Percentiles rank a stretch among this genome's conserved stretches.
Conservation (phyloP, 1,140 invertebrate species). For the Hyles vespertilio region DNA sequence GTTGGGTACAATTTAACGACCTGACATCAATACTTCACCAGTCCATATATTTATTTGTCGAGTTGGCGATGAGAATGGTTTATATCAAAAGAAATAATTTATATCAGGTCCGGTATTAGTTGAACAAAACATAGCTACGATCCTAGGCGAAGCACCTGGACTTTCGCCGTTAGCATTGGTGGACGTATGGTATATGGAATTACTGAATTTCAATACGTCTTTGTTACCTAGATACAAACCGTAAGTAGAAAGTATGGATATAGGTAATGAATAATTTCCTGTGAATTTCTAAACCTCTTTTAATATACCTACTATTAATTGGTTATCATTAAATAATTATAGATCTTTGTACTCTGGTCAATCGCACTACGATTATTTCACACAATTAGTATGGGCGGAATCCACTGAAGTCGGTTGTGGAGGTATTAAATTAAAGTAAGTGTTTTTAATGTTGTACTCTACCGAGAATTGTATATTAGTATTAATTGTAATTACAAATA, state of each 20-base stretch:
- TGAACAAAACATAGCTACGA: conserved; percentile 56
- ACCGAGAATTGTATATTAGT: no score
- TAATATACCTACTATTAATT: no score
- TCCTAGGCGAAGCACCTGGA: conserved; percentile 52
- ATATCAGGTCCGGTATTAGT: conserved; percentile 31
- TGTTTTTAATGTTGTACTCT: conserved; percentile 3
- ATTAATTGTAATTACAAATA: no score
- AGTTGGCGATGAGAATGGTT: no score
- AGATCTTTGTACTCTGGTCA: conserved; percentile 21
- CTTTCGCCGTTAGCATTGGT: conserved; percentile 40
- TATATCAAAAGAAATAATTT: not conserved
- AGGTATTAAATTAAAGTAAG: conserved; percentile 65
- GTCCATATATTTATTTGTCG: no score
- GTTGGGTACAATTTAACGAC: no score
- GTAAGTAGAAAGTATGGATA: conserved; percentile 28
- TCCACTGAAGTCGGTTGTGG: conserved; percentile 75
- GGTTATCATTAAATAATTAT: conserved; percentile 9
- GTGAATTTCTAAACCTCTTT: no score
- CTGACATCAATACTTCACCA: no score
- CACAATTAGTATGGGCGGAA: conserved; percentile 77
- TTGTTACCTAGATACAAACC: conserved; percentile 35
- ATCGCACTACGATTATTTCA: conserved; percentile 69
- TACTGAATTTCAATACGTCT: conserved; percentile 45
- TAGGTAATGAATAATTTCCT: no score
- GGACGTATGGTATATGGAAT: conserved; percentile 60